phyloP scores from a whole-genome alignment of 2,888 invertebrate genomes.

The Hyalella azteca region DNA sequence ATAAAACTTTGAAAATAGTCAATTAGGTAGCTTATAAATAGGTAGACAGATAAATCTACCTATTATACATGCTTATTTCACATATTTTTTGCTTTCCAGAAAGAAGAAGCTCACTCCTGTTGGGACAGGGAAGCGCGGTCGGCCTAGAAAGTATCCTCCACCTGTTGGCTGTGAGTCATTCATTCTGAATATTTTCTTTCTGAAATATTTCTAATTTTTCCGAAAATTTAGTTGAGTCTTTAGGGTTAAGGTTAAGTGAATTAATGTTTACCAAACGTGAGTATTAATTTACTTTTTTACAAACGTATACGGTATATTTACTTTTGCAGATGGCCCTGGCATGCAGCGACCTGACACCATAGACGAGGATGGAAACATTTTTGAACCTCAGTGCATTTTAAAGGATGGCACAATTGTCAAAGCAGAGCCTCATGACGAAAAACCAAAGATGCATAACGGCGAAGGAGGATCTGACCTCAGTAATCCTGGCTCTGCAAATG shows the following conservation, averaged over 20 bases:
- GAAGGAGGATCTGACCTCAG: conserved; percentile 7
- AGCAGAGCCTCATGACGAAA: conserved; percentile 49
- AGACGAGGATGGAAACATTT: conserved; percentile 58
- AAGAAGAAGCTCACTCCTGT: conserved; percentile 57
- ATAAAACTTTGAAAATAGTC: too few relatives aligned
- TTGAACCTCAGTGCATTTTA: conserved; percentile 57
- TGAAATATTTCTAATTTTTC: too few relatives aligned
- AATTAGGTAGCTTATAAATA: too few relatives aligned
- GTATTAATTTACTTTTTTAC: too few relatives aligned
- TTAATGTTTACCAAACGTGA: too few relatives aligned
- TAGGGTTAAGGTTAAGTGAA: too few relatives aligned
- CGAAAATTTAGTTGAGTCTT: too few relatives aligned
- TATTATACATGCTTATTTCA: too few relatives aligned
- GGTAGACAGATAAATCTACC: too few relatives aligned
- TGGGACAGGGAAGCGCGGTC: conserved; percentile 56
- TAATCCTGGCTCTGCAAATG: conserved; percentile 10
- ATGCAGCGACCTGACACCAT: conserved; percentile 58
- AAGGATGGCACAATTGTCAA: conserved; percentile 57
- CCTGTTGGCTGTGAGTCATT: conserved; percentile 57
- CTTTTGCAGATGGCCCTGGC: conserved; percentile 55
- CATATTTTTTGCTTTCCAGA: conserved; percentile 45
- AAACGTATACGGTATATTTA: too few relatives aligned
- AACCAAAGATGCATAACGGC: conserved; percentile 24
- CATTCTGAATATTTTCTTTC: too few relatives aligned
- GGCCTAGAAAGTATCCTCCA: conserved; percentile 57